phyloP scores from a whole-genome alignment of 2,113 vertebrate genomes.

The Chloropsis cyanopogon region DNA sequence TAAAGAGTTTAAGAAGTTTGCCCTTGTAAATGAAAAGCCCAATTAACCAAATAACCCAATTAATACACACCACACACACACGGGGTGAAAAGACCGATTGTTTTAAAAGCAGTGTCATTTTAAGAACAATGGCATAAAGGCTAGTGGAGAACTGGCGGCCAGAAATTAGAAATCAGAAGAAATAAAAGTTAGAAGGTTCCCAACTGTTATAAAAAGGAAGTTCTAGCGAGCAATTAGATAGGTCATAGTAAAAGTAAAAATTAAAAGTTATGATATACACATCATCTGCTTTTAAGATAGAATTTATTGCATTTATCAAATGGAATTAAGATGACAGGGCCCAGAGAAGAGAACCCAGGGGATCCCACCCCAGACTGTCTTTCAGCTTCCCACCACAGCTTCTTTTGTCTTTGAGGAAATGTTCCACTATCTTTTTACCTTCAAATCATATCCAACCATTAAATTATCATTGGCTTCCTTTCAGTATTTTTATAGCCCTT shows the following conservation, averaged over 20 bases:
- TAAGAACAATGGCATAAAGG: neutral
- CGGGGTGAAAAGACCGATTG: neutral
- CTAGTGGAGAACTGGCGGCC: neutral
- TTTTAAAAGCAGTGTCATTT: neutral
- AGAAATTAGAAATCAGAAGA: neutral
- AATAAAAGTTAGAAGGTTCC: neutral
- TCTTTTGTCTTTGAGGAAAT: slow-evolving; percentile 3
- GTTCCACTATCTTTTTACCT: slow-evolving; percentile 3
- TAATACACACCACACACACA: neutral
- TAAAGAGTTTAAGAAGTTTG: neutral
- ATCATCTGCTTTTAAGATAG: neutral
- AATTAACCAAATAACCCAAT: neutral
- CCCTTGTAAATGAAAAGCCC: neutral
- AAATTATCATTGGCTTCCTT: neutral
- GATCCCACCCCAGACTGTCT: neutral
- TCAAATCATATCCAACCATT: neutral
- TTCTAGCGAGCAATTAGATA: neutral
- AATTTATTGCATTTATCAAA: neutral
- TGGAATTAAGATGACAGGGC: neutral
- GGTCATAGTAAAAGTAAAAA: neutral
- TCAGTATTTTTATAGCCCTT: slow-evolving; percentile 34
- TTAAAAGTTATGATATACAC: neutral
- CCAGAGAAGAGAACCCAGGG: neutral
- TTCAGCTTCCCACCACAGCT: neutral
- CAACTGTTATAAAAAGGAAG: neutral